phyloP scores from a whole-genome alignment of 2,797 vertebrate species.

The Heterohyrax brucei region DNA sequence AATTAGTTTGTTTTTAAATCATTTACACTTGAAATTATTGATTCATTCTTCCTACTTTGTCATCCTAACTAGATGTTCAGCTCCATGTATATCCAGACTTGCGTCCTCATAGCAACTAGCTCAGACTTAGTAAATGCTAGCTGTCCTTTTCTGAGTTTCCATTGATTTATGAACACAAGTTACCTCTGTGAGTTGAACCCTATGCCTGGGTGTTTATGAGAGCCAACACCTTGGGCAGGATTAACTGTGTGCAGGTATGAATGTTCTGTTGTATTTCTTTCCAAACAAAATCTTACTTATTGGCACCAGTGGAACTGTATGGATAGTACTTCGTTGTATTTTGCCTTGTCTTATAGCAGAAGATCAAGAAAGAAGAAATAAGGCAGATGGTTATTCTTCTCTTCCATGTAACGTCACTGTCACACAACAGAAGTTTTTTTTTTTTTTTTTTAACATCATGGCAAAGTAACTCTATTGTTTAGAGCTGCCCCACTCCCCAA shows the following conservation, averaged over 20 bases:
- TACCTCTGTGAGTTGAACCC: conserved; percentile 24
- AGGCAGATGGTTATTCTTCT: conserved; percentile 19
- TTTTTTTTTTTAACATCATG: background rate
- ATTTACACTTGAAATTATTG: conserved; percentile 45
- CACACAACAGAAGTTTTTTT: background rate
- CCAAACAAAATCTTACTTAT: conserved; percentile 27
- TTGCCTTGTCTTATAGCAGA: background rate
- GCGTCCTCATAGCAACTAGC: background rate
- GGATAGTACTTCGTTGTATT: background rate
- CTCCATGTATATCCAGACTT: background rate
- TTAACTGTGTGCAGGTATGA: background rate
- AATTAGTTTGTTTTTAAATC: background rate
- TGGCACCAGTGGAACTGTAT: background rate
- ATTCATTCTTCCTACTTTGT: conserved; percentile 1
- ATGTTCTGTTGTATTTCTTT: conserved; percentile 14
- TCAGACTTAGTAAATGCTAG: background rate
- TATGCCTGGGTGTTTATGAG: conserved; percentile 28
- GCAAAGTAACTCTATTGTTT: background rate
- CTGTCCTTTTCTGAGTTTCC: background rate
- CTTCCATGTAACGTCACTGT: conserved; percentile 12
- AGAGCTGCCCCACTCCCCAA: background rate
- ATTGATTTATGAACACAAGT: conserved; percentile 18
- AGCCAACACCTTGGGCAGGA: background rate
- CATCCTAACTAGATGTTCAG: background rate
- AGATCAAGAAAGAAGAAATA: conserved; percentile 3